Percentiles rank a stretch among this genome's conserved stretches.
Evolutionary conservation across 2,797 vertebrate genomes (phyloP).

Genomic region (Alca torda): DNA sequence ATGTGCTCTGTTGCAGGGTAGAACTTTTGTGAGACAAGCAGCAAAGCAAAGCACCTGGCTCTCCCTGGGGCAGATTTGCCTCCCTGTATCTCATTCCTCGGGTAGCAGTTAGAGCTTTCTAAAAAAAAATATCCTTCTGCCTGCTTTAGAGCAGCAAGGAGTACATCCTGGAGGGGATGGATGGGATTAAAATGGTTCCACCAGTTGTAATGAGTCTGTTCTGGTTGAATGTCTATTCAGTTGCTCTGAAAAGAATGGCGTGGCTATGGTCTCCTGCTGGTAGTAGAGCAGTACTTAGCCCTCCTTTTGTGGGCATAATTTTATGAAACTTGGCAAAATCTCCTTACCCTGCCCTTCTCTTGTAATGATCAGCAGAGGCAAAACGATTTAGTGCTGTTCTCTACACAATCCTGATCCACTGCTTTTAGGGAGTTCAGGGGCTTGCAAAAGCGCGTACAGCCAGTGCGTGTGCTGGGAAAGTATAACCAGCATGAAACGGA

Average conservation of each 20-base stretch:
- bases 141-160: background rate
- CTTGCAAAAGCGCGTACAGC: background rate
- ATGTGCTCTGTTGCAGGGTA: background rate
- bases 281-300: background rate
- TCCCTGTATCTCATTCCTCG: background rate
- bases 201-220: background rate
- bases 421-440: background rate
- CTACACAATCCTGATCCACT: background rate
- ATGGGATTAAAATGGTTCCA: background rate
- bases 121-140: background rate
- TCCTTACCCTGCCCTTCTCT: background rate
- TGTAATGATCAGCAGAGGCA: background rate
- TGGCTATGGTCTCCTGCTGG: background rate
- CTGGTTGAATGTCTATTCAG: background rate
- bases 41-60: slow-evolving; percentile 2
- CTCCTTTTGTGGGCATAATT: background rate
- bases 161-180: background rate
- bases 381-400: background rate
- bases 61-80: background rate
- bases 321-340: background rate
- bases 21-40: background rate
- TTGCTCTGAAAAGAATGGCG: background rate
- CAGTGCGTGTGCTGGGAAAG: background rate
- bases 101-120: background rate
- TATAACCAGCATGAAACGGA: background rate